phyloP scores from a whole-genome alignment of 2,113 vertebrate genomes.

The Rana temporaria region DNA sequence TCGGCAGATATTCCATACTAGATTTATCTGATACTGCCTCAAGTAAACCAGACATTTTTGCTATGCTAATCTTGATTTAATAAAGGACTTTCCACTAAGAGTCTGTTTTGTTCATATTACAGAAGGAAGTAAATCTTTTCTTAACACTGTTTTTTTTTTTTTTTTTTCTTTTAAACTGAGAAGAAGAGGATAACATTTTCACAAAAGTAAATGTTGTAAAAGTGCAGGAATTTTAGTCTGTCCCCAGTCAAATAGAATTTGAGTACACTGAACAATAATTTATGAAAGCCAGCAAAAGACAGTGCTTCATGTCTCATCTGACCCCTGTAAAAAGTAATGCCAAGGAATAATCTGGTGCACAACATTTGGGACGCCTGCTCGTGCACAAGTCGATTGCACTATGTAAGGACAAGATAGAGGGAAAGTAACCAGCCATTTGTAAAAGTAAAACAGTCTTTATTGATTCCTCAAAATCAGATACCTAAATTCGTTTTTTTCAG shows the following conservation, averaged over 20 bases:
- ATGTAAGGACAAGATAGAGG: too few species aligned
- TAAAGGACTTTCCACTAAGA: conserved; percentile 33
- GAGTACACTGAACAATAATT: background rate
- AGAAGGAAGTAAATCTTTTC: conserved; percentile 20
- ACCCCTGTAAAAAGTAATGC: background rate
- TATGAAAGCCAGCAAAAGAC: background rate
- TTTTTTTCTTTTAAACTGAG: background rate
- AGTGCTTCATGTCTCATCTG: background rate
- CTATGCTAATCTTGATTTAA: conserved; percentile 46
- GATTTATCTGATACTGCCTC: conserved; percentile 30
- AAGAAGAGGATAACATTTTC: background rate
- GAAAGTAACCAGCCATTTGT: too few species aligned
- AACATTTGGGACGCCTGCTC: too few species aligned
- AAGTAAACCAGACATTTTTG: conserved; percentile 28
- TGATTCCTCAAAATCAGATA: too few species aligned
- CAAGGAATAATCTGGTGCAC: too few species aligned
- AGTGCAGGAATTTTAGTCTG: conserved; percentile 14
- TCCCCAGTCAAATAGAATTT: background rate
- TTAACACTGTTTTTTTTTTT: background rate
- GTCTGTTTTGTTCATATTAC: conserved; percentile 33
- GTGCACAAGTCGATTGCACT: too few species aligned
- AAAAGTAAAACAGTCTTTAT: too few species aligned
- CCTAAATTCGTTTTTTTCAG: too few species aligned
- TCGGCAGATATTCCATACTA: conserved; percentile 2
- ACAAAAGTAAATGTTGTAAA: conserved; percentile 22